Conservation (phyloP, 2,888 invertebrate species). For the Falcaria lacertinaria region DNA sequence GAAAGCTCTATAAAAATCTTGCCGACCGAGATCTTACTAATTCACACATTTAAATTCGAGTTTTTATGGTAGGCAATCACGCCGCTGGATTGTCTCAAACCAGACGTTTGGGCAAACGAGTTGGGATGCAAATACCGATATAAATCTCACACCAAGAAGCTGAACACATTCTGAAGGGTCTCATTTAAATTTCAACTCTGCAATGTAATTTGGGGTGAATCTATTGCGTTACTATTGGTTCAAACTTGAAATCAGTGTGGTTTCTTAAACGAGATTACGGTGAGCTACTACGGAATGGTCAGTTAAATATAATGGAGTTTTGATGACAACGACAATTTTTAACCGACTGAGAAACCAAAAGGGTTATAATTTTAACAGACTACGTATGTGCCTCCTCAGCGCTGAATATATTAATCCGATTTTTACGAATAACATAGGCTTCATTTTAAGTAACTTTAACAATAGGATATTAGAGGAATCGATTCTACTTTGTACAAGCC, state of each 20-base stretch:
- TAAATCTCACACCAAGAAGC: conserved; percentile 59
- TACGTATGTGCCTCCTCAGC: no score
- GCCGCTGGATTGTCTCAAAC: conserved; percentile 27
- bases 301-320: no score
- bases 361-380: no score
- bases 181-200: conserved; percentile 60
- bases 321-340: no score
- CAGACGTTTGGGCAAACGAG: conserved; percentile 40
- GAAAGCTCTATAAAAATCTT: conserved; percentile 6
- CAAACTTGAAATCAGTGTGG: background rate
- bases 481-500: no score
- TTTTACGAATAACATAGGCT: no score
- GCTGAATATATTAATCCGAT: no score
- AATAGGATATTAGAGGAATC: no score
- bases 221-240: conserved; percentile 20
- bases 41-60: conserved; percentile 24
- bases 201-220: conserved; percentile 37
- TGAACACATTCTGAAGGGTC: conserved; percentile 36
- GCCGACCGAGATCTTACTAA: conserved; percentile 8
- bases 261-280: background rate
- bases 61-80: conserved; percentile 50
- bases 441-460: no score
- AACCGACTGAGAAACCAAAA: no score
- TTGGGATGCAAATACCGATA: conserved; percentile 61
- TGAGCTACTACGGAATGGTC: no score